Conservation (phyloP, 2,888 invertebrate genomes). For the Standfussiana lucernea region DNA sequence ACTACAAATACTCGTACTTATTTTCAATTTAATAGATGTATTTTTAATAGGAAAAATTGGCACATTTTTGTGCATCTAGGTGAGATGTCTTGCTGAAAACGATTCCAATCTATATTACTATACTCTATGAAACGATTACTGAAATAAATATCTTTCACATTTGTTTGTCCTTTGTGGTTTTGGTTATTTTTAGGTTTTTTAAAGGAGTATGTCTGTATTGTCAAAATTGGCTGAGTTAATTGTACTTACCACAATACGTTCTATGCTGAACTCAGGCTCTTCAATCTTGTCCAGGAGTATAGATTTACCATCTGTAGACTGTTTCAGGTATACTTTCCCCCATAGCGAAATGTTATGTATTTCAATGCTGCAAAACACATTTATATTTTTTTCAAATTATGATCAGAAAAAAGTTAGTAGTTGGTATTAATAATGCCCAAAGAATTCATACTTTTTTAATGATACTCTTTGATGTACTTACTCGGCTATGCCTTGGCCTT, state of each 20-base stretch:
- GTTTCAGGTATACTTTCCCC: slow-evolving; percentile 74
- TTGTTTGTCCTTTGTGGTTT: not conserved
- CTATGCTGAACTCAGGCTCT: slow-evolving; percentile 71
- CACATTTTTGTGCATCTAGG: not conserved
- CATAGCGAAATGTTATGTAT: slow-evolving; percentile 70
- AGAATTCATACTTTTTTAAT: not conserved
- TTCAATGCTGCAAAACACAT: slow-evolving; percentile 71
- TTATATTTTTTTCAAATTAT: not conserved
- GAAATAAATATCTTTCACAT: not conserved
- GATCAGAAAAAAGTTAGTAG: not conserved
- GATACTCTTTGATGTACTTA: slow-evolving; percentile 67
- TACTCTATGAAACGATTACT: too few relatives aligned
- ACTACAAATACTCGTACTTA: not conserved
- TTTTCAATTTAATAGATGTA: not conserved
- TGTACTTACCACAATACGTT: slow-evolving; percentile 57
- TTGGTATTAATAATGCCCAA: not conserved
- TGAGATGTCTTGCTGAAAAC: not conserved
- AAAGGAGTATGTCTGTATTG: not conserved
- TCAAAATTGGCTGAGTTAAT: too few relatives aligned
- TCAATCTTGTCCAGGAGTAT: slow-evolving; percentile 74
- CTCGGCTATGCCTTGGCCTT: slow-evolving; percentile 76
- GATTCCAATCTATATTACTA: too few relatives aligned
- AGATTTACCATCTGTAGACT: slow-evolving; percentile 73
- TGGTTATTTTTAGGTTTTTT: not conserved
- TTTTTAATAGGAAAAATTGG: not conserved